These are phyloP conservation scores for Meda fulgida DNA, from an alignment of 2,797 vertebrate species.

Conservation along the genomic window DNA sequence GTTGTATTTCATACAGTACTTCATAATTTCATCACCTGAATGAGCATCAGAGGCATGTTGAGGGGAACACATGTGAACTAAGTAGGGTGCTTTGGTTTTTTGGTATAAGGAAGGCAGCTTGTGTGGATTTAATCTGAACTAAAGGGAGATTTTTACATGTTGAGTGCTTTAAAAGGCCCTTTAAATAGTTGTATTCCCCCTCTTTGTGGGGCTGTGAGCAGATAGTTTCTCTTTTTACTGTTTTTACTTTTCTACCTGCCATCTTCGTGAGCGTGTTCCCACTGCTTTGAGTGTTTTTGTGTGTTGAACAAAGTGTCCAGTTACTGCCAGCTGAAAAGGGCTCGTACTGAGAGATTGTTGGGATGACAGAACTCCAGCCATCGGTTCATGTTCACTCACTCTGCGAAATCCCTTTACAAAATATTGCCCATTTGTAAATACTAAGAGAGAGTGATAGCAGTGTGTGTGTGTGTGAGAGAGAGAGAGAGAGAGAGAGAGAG, in stretches of 20 bases:
- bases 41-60: slow-evolving; percentile 31
- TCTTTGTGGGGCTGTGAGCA: not conserved
- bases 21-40: slow-evolving; percentile 23
- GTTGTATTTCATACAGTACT: slow-evolving; percentile 41
- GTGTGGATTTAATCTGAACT: slow-evolving; percentile 21
- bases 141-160: slow-evolving; percentile 33
- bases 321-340: slow-evolving; percentile 47
- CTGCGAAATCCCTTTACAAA: slow-evolving; percentile 43
- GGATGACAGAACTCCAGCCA: not conserved
- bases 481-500: no score
- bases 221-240: slow-evolving; percentile 1
- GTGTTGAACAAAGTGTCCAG: slow-evolving; percentile 26
- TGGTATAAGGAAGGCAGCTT: slow-evolving; percentile 18
- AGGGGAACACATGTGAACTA: not conserved
- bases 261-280: not conserved
- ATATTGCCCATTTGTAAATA: slow-evolving; percentile 7
- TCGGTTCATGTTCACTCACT: slow-evolving; percentile 3
- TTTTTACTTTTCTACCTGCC: slow-evolving; percentile 6
- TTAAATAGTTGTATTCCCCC: slow-evolving; percentile 30
- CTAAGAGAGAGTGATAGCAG: not conserved
- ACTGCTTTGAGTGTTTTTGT: not conserved
- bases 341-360: slow-evolving; percentile 21
- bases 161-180: slow-evolving; percentile 39
- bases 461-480: slow-evolving; percentile 12
- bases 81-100: not conserved